Base-by-base conservation (phyloP, 2,888 invertebrate genomes). In the Ptychoptera contaminata region DNA sequence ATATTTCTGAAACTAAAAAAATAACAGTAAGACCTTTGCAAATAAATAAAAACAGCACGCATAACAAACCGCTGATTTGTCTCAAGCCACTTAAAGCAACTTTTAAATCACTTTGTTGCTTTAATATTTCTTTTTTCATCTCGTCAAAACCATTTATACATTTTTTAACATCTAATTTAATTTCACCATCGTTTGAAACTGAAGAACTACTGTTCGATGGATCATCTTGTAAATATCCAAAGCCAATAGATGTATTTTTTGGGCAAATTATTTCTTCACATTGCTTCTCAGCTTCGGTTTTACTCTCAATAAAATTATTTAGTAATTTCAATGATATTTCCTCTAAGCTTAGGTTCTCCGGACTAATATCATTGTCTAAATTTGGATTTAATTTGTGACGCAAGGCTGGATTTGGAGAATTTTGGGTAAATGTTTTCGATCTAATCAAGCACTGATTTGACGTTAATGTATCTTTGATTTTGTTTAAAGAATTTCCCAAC, bases 241-340 rank as follows among this genome's bases (percentile, higher is more conserved):
- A 64, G 2, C 59, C 60, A 32, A 65, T 5, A 3, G 23, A 44
- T 11, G 43, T 35, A 31, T 41, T 42, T 12, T 16, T 15, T 8
- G 40, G 29, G 10, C 30, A 32, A 14, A 11, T 38, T 10, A 43
- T 68, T 67, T 32, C 38, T 14, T 11, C 40, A 41, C 14, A 77
- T 54, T 80, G 76, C 46, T 76, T 73, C 49, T 80, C 78, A 37
- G 80, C 58, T 56, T 80, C 79, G 37, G 70, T 73, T 56, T 80
- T 80, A 53, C 79, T 41, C 58, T 77, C 72, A 52, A 76, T 73
- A 52, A 79, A 76, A 58, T 76, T 79, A 50, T 76, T 77, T 32
- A 79, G 74, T 46, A 82, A 61, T 61, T 78, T 79, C 29, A 83
- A 62, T 1, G 82, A 80, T 54, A 85, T 81, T 59, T 86, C 82